Conservation (phyloP, 2,888 invertebrate species). For the Tortricodes alternella region DNA sequence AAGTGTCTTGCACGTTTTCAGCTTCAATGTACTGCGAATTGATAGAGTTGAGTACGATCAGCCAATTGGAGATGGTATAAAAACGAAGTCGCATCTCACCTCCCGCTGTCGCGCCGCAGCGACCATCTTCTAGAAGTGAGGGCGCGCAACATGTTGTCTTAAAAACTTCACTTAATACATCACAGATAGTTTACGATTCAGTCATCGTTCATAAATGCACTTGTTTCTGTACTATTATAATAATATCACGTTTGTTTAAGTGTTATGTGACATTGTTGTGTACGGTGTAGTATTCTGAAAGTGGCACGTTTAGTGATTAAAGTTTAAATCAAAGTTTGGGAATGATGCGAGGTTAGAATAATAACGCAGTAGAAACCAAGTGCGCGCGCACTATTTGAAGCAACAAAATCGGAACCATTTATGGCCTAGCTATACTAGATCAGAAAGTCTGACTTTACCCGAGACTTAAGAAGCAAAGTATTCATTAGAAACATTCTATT, state of each 20-base stretch:
- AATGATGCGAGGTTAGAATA: no score
- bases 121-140: slow-evolving; percentile 76
- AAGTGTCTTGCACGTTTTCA: no score
- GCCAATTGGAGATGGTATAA: neutral
- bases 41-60: no score
- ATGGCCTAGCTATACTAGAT: no score
- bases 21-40: no score
- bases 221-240: slow-evolving; percentile 14
- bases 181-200: slow-evolving; percentile 30
- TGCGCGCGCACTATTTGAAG: no score
- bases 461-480: no score
- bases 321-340: no score
- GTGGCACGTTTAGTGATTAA: neutral
- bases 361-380: no score
- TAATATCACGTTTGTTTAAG: slow-evolving; percentile 22
- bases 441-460: no score
- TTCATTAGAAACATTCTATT: no score
- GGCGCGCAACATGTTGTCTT: slow-evolving; percentile 64
- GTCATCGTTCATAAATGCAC: slow-evolving; percentile 26
- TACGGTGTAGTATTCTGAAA: neutral
- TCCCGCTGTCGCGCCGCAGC: slow-evolving; percentile 72
- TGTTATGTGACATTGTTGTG: neutral
- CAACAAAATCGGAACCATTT: no score
- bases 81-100: slow-evolving; percentile 54
- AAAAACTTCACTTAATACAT: slow-evolving; percentile 37